Evolutionary conservation across 53 echinoderm and acorn worm species (phyloP), one percentile per base, ranked within the genome.

Genomic region (Henricia sp.): DNA sequence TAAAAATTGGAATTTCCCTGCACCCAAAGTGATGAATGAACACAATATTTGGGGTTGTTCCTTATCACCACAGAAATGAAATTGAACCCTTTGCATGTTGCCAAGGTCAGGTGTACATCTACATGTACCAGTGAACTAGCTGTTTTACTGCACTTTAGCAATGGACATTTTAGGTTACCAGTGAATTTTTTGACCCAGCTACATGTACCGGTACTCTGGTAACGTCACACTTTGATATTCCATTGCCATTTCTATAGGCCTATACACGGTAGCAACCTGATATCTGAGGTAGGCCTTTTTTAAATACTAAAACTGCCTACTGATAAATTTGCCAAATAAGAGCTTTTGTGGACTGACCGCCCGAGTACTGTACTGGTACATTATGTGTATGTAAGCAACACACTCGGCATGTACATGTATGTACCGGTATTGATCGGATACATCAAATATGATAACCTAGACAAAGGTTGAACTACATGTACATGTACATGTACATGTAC

Each of bases 401-500:
- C 13, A 34, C 6, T 3, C 28, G 26, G 14, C 36, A 64, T 64
- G 40, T 67, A 67, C 67, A 68, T 68, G 68, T 39, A 68, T 41
- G 23, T 39, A 21, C 41, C n/a, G 16, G 9, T 53, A 4, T 44
- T 13, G 13, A 6, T 9, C 44, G 44, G 6, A 44, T 44, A 44
- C 44, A 44, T n/a, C 44, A 44, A 54, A 9, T 54, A 54, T 54
- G 60, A n/a, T 48, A 48, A 48, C 19, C 35, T 5, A 34, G 36
- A 19, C n/a, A 36, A 36, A 66, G 14, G 37, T 60, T 11, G 9
- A 36, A 12, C 17, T 66, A 66, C 66, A 36, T 66, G 66, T 66
- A 66, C 66, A 66, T 66, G 37, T 66, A 66, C 37, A 4, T 6
- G 37, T 68, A 68, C 68, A 40, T 68, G 68, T 68, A 68, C 68